Percentiles rank a stretch among this genome's conserved stretches.
These are phyloP conservation scores for Alcis repandata DNA, from an alignment of 2,888 invertebrate genomes.

Conservation along the genomic window DNA sequence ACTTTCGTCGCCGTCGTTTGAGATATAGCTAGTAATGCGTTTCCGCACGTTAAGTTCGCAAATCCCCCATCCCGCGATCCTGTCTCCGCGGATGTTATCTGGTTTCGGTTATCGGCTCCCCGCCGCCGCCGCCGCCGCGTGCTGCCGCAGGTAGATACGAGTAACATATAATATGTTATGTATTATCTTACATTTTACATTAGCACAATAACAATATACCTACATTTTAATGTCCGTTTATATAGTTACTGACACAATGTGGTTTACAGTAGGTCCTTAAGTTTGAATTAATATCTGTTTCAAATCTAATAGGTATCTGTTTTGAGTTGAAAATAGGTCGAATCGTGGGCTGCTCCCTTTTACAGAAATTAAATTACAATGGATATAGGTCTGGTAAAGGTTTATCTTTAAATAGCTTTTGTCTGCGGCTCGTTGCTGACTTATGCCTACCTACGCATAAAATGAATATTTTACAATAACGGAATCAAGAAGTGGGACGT, in stretches of 20 bases:
- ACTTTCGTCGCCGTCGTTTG: neutral
- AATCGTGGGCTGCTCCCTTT: neutral
- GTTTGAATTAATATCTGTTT: neutral
- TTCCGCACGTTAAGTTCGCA: conserved; percentile 4
- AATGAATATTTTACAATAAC: neutral
- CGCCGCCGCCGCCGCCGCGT: neutral
- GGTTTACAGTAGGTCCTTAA: neutral
- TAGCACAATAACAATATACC: too few species aligned
- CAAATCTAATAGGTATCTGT: neutral
- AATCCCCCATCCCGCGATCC: conserved; percentile 15
- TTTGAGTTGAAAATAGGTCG: neutral
- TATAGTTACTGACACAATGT: neutral
- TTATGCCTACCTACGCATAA: too few species aligned
- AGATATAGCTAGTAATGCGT: conserved; percentile 1
- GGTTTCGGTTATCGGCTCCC: neutral
- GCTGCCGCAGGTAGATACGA: neutral
- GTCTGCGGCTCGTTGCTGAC: neutral
- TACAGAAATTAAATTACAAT: neutral
- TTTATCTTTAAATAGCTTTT: neutral
- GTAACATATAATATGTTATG: too few species aligned
- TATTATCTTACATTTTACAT: too few species aligned
- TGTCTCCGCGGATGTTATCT: conserved; percentile 23
- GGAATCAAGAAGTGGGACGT: neutral
- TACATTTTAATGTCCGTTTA: neutral
- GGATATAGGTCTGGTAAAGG: neutral